Evolutionary conservation across 30 jellyfish, hydroid and myxozoan genomes (phyloP).

Genomic region (Mastigias papua): DNA sequence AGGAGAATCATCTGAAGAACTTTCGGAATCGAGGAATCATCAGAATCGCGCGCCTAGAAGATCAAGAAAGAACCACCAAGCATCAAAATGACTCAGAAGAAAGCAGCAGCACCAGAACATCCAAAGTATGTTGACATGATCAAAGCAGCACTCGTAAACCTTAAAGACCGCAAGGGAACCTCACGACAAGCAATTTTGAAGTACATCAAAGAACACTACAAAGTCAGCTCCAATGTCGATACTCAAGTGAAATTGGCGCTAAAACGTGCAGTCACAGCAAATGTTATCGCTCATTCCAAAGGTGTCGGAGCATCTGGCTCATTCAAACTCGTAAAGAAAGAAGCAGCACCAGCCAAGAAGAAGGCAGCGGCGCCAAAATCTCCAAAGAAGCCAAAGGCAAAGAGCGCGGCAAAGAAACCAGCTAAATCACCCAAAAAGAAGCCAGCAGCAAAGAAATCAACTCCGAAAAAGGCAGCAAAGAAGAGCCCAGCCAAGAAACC

Average conservation of each 20-base stretch:
- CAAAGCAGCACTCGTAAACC: conserved; percentile 75
- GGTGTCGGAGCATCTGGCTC: conserved; percentile 92
- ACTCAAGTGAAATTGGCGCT: conserved; percentile 76
- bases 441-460: conserved; percentile 52
- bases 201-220: conserved; percentile 77
- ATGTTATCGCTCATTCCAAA: conserved; percentile 53
- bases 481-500: conserved; percentile 54
- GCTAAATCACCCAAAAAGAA: conserved; percentile 49
- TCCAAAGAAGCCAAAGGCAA: conserved; percentile 72
- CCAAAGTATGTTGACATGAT: conserved; percentile 88
- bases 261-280: conserved; percentile 60
- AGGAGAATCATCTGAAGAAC: conserved; percentile 19
- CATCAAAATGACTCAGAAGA: conserved; percentile 48
- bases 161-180: conserved; percentile 79
- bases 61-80: conserved; percentile 7
- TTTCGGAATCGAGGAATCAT: not conserved
- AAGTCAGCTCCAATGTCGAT: conserved; percentile 73
- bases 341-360: conserved; percentile 56
- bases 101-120: conserved; percentile 66
- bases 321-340: conserved; percentile 69
- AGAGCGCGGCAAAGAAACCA: conserved; percentile 56
- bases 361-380: conserved; percentile 77
- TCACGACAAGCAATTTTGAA: conserved; percentile 82
- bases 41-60: not conserved
- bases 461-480: conserved; percentile 56